Base-by-base conservation (phyloP, 2,797 vertebrate genomes). In the Pogoniulus pusillus region DNA sequence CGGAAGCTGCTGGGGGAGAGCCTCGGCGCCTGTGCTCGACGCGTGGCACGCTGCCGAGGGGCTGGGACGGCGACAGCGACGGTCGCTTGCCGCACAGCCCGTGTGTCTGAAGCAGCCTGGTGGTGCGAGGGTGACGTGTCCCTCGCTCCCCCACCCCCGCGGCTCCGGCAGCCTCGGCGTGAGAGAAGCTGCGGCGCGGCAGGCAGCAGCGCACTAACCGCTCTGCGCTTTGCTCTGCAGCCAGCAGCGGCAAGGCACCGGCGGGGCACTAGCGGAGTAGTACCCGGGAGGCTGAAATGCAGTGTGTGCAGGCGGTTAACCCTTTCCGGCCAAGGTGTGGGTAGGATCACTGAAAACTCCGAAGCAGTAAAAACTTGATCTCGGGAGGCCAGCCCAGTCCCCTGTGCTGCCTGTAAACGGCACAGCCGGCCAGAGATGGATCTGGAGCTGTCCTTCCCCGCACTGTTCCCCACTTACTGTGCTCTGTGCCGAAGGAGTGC, bases 21-120 rank as follows among this genome's bases (percentile, higher is more conserved):
- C 51, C 26, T 4, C 15, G 2, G 63, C 1, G 1, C 30, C 51
- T 47, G 53, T 5, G 17, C 71, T 62, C 2, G 1, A n/a, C 2
- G 4, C 58, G 70, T 12, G 2, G n/a, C 68, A 13, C 2, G 12
- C n/a, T 54, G 72, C 43, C 18, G 3, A 3, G 9, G 2, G 54
- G 49, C 57, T 30, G 9, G 1, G 14, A 55, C 20, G 1, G 10
- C 1, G 0, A 60, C 4, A 9, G 8, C 54, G 39, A 23, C 0
- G 2, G 49, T 1, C 7, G 6, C 29, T 23, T 20, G 72, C 22
- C 17, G 1, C 35, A 4, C 12, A 19, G 15, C 2, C 13, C 0
- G 2, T 1, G 2, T 1, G 60, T 16, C 41, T 19, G 51, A 23
- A 65, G 7, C n/a, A 4, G 5, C 4, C 10, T 2, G 6, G 49